Conservation (phyloP, 2,797 vertebrate species). For the Lateolabrax maculatus region DNA sequence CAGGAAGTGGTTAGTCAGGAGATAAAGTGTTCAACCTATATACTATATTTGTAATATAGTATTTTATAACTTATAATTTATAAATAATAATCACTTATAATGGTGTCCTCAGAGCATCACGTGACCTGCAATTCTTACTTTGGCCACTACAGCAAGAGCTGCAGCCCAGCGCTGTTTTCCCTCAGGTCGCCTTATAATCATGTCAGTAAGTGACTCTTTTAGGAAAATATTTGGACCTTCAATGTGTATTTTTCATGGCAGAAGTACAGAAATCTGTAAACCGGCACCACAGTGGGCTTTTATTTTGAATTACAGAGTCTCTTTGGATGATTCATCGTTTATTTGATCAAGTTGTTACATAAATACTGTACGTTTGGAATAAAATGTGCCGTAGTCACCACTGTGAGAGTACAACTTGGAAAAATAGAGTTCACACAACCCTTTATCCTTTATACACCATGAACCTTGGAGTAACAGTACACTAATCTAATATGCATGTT, state of each 20-base stretch:
- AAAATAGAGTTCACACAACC: background rate
- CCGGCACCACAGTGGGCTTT: background rate
- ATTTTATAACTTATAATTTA: too few relatives aligned
- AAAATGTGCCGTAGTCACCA: background rate
- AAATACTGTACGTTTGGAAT: background rate
- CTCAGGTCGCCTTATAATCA: too few relatives aligned
- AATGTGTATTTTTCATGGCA: background rate
- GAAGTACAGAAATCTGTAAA: background rate
- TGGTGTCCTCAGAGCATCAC: background rate
- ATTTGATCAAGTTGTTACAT: background rate
- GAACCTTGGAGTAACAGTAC: constrained; percentile 12
- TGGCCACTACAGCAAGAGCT: background rate
- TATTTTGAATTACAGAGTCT: background rate
- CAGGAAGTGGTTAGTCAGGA: background rate
- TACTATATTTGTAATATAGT: too few relatives aligned
- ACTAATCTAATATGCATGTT: constrained; percentile 5
- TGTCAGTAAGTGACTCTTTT: background rate
- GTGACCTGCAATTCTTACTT: background rate
- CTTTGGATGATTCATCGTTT: background rate
- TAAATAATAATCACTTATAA: too few relatives aligned
- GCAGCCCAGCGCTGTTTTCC: too few relatives aligned
- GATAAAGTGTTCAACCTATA: background rate
- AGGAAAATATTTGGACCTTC: too few relatives aligned
- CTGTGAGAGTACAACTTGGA: background rate
- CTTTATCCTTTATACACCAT: constrained; percentile 10